Conservation (phyloP, 2,113 vertebrate genomes). For the Poeciliopsis prolifica region DNA sequence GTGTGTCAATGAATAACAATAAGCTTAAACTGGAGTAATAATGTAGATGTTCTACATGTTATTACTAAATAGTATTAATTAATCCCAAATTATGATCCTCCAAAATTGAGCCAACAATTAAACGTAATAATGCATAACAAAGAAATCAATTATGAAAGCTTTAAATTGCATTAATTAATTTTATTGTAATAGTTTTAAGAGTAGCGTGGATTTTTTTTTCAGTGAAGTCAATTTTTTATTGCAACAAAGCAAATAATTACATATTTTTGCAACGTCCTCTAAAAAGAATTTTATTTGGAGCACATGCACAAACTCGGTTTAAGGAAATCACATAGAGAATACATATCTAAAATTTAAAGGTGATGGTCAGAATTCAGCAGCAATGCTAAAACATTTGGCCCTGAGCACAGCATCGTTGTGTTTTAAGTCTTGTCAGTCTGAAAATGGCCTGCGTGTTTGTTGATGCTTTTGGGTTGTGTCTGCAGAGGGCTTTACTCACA, state of each 20-base stretch:
- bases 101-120: too few relatives aligned
- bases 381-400: background rate
- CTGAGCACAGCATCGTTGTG: background rate
- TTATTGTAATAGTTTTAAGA: background rate
- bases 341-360: background rate
- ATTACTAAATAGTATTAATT: too few relatives aligned
- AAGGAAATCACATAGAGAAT: background rate
- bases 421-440: background rate
- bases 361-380: background rate
- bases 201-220: too few relatives aligned
- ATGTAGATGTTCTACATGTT: too few relatives aligned
- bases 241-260: background rate
- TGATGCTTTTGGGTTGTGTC: background rate
- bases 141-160: too few relatives aligned
- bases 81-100: too few relatives aligned
- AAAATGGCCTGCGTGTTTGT: background rate
- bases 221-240: background rate
- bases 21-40: too few relatives aligned
- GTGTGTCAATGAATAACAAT: background rate
- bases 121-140: too few relatives aligned
- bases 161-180: background rate
- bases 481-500: slow-evolving; percentile 27
- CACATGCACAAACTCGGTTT: background rate
- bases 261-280: too few relatives aligned
- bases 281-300: background rate